Conservation (phyloP, 1,140 invertebrate species). For the Pseudomyrmex gracilis region DNA sequence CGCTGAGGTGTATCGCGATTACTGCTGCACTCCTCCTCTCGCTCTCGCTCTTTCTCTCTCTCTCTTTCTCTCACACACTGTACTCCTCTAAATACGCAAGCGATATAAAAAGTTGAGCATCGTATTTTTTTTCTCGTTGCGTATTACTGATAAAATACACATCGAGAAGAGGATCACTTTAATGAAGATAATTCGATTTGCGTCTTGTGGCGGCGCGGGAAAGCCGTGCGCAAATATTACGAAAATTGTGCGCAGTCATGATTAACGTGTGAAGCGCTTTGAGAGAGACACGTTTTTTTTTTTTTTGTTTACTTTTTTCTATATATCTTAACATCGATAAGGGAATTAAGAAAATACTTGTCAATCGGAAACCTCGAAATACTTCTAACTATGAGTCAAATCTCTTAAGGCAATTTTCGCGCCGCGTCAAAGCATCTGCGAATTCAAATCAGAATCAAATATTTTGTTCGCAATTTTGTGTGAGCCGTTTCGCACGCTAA, state of each 20-base stretch:
- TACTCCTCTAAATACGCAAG: slow-evolving; percentile 73
- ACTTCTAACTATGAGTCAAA: slow-evolving; percentile 39
- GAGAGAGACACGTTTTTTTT: slow-evolving; percentile 13
- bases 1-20: slow-evolving; percentile 16
- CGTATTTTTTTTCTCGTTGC: slow-evolving; percentile 67
- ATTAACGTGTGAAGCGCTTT: slow-evolving; percentile 55
- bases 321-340: slow-evolving; percentile 45
- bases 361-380: slow-evolving; percentile 32
- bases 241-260: slow-evolving; percentile 6
- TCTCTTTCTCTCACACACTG: slow-evolving; percentile 42
- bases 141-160: slow-evolving; percentile 69
- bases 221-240: slow-evolving; percentile 63
- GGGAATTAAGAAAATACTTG: slow-evolving; percentile 52
- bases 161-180: slow-evolving; percentile 68
- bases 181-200: slow-evolving; percentile 67
- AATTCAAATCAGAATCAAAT: slow-evolving; percentile 46
- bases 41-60: not conserved
- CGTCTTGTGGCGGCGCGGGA: slow-evolving; percentile 58
- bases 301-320: not conserved
- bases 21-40: slow-evolving; percentile 23
- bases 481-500: slow-evolving; percentile 50
- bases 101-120: slow-evolving; percentile 83
- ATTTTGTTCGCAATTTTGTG: not conserved
- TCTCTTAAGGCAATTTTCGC: slow-evolving; percentile 55
- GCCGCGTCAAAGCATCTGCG: slow-evolving; percentile 28